A percentile compares a stretch with the other conserved stretches of the same genome.
phyloP scores from a whole-genome alignment of 1,140 invertebrate genomes.

The Apis dorsata region DNA sequence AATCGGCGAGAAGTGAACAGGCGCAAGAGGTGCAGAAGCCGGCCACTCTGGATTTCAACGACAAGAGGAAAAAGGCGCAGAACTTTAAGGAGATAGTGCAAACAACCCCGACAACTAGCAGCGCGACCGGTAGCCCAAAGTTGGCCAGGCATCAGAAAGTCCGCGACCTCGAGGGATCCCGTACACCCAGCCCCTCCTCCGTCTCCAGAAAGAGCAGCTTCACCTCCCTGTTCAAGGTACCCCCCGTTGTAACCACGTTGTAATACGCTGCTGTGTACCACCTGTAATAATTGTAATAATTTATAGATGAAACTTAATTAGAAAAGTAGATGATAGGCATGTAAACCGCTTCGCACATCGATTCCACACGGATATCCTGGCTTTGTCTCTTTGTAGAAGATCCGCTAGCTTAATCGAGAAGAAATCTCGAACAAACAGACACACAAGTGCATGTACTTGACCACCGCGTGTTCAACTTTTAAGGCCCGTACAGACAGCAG shows the following conservation, averaged over 20 bases:
- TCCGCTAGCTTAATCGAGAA: conserved; percentile 30
- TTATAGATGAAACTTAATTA: too few relatives aligned
- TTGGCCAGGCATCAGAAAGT: conserved; percentile 77
- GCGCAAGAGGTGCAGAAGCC: conserved; percentile 73
- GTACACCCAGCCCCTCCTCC: conserved; percentile 82
- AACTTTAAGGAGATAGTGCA: conserved; percentile 73
- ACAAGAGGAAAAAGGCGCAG: conserved; percentile 73
- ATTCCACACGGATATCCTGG: conserved; percentile 21
- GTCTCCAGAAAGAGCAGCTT: conserved; percentile 89
- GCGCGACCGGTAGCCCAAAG: conserved; percentile 69
- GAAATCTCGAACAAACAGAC: conserved; percentile 34
- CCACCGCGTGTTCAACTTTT: conserved; percentile 48
- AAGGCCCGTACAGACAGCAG: conserved; percentile 72
- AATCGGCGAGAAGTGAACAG: conserved; percentile 41
- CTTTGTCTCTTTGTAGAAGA: conserved; percentile 48
- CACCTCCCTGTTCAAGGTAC: conserved; percentile 87
- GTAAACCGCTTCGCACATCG: background rate
- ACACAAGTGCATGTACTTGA: conserved; percentile 30
- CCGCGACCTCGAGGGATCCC: conserved; percentile 76
- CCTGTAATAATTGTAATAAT: too few relatives aligned
- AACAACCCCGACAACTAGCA: conserved; percentile 67
- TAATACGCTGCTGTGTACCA: too few relatives aligned
- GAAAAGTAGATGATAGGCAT: background rate
- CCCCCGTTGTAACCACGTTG: too few relatives aligned
- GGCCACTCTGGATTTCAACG: conserved; percentile 72